Conservation (phyloP, 2,113 vertebrate genomes). For the Puntigrus tetrazona region DNA sequence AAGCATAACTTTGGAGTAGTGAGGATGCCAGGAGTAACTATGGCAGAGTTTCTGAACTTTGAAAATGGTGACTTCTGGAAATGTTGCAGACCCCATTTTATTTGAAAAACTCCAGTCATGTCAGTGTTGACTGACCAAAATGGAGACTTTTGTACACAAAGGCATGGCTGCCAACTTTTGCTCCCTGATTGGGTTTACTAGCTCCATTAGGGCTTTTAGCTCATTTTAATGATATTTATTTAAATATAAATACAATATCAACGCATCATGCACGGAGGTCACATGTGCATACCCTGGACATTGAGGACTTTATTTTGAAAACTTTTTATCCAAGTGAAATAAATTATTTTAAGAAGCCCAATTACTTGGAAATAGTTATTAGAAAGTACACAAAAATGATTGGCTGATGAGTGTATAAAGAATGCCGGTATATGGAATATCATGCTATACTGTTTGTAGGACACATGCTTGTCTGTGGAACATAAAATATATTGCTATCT, state of each 20-base stretch:
- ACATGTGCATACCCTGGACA: not conserved
- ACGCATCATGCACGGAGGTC: not conserved
- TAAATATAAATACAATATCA: too few relatives aligned
- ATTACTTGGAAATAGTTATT: not conserved
- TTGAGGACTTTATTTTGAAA: not conserved
- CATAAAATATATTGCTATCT: too few relatives aligned
- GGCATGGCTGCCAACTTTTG: not conserved
- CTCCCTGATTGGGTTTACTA: too few relatives aligned
- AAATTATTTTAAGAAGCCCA: too few relatives aligned
- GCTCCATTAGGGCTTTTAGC: too few relatives aligned
- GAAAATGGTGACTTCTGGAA: not conserved
- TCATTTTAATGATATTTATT: too few relatives aligned
- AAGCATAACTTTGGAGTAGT: not conserved
- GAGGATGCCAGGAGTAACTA: too few relatives aligned
- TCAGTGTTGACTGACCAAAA: not conserved
- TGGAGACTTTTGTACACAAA: not conserved
- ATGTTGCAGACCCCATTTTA: not conserved
- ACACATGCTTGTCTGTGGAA: too few relatives aligned
- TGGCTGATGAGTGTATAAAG: not conserved
- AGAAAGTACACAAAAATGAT: not conserved
- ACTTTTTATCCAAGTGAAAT: too few relatives aligned
- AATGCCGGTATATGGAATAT: not conserved
- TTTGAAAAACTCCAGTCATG: not conserved
- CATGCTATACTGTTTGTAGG: not conserved
- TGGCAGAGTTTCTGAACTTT: not conserved